Percentiles rank a stretch among this genome's conserved stretches.
These are phyloP conservation scores for Alectoris magna DNA, from an alignment of 2,797 vertebrate species.

Conservation along the genomic window DNA sequence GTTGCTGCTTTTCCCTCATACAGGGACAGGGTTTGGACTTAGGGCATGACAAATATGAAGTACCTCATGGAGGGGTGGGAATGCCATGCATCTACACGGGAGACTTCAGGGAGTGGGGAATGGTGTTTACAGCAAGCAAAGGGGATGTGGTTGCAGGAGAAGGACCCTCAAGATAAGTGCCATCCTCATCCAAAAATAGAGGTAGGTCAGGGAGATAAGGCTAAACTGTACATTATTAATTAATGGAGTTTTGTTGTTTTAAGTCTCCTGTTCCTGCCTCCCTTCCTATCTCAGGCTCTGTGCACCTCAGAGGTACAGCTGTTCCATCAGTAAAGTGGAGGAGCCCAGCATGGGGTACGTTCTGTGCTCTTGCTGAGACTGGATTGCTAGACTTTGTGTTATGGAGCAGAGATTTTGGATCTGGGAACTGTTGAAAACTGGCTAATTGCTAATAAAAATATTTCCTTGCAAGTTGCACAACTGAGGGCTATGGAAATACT, in stretches of 20 bases:
- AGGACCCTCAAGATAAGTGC: not conserved
- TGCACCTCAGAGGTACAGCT: rapidly evolving
- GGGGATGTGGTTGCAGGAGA: not conserved
- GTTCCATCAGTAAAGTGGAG: not conserved
- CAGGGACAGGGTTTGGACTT: not conserved
- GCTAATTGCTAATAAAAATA: not conserved
- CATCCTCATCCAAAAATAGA: not conserved
- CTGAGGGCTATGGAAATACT: not conserved
- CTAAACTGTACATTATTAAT: rapidly evolving
- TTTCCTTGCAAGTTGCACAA: not conserved
- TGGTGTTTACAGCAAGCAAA: not conserved
- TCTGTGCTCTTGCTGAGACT: not conserved
- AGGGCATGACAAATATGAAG: not conserved
- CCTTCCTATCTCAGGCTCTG: rapidly evolving
- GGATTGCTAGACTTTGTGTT: not conserved
- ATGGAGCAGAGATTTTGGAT: not conserved
- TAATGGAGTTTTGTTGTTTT: not conserved
- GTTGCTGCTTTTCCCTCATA: not conserved
- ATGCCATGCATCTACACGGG: not conserved
- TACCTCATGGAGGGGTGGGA: not conserved
- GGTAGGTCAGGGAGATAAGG: not conserved
- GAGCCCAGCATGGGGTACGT: not conserved
- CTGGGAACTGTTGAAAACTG: not conserved
- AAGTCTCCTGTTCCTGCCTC: rapidly evolving
- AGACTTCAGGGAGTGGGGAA: not conserved